Evolutionary conservation across 53 echinoderm and acorn worm species (phyloP).

Genomic region (Mesocentrotus franciscanus): DNA sequence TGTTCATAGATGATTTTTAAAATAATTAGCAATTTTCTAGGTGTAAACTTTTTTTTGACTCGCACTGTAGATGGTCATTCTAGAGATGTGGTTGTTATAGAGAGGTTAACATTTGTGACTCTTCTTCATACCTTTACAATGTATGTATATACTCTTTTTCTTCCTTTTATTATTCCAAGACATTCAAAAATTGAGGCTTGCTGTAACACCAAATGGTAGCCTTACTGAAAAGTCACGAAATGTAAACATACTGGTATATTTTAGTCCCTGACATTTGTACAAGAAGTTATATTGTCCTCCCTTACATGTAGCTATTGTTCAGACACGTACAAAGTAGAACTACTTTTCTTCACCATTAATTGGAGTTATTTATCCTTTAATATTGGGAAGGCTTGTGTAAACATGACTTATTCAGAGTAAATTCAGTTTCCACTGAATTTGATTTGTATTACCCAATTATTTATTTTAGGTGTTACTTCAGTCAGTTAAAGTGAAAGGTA

Average conservation of each 20-base stretch:
- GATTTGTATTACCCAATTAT: neutral
- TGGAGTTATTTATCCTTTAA: neutral
- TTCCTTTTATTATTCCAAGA: neutral
- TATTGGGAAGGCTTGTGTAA: neutral
- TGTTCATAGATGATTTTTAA: no score
- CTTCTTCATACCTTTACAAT: no score
- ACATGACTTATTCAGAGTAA: neutral
- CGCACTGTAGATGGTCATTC: neutral
- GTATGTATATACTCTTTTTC: neutral
- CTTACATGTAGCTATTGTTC: neutral
- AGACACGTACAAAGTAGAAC: neutral
- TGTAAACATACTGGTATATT: conserved; percentile 21
- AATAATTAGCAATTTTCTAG: no score
- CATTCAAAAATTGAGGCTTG: no score
- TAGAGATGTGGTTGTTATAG: neutral
- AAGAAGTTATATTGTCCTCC: neutral
- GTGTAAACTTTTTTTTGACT: no score
- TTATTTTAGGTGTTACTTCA: neutral
- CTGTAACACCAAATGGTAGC: no score
- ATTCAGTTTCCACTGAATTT: conserved; percentile 29
- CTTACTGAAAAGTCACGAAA: neutral
- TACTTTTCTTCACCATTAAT: neutral
- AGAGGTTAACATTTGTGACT: neutral
- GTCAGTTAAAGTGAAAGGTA: neutral
- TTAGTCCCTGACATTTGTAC: conserved; percentile 34